phyloP scores from a whole-genome alignment of 2,113 vertebrate species.

The Corydoras sp. region DNA sequence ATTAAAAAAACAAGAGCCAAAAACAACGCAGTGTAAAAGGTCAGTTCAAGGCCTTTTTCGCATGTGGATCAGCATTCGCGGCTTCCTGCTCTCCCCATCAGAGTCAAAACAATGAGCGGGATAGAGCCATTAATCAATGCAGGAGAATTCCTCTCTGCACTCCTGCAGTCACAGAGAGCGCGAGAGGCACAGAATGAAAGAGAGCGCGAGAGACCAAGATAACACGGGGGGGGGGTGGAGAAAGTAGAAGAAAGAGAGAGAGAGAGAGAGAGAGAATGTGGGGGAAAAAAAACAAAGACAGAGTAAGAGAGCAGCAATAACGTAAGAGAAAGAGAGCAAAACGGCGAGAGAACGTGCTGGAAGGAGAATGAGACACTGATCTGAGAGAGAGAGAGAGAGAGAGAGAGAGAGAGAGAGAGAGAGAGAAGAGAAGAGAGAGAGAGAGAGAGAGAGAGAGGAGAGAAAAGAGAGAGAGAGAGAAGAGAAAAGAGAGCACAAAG shows the following conservation, averaged over 20 bases:
- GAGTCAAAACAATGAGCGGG: conserved; percentile 32
- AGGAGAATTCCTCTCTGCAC: conserved; percentile 31
- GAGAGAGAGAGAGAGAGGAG: neutral
- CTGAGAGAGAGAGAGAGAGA: neutral
- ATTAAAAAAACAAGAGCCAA: conserved; percentile 2
- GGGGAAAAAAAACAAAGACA: too few species aligned
- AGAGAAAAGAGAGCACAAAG: neutral
- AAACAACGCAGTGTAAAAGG: conserved; percentile 6
- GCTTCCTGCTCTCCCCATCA: neutral
- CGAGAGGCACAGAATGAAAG: conserved; percentile 26
- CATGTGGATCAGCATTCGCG: conserved; percentile 3
- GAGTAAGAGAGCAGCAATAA: neutral
- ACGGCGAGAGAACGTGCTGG: too few species aligned
- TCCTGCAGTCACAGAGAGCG: conserved; percentile 38
- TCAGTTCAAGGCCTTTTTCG: conserved; percentile 4
- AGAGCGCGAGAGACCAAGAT: conserved; percentile 10
- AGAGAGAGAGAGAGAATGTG: too few species aligned
- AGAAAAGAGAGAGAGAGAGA: neutral
- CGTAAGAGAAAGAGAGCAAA: conserved; percentile 3
- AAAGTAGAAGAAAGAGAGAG: too few species aligned
- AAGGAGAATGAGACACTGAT: too few species aligned
- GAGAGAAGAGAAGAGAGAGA: neutral
- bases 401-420: neutral
- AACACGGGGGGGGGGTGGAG: too few species aligned
- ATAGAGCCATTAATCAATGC: conserved; percentile 49